phyloP scores from a whole-genome alignment of 2,113 vertebrate genomes.

The human (Homo sapiens) region DNA sequence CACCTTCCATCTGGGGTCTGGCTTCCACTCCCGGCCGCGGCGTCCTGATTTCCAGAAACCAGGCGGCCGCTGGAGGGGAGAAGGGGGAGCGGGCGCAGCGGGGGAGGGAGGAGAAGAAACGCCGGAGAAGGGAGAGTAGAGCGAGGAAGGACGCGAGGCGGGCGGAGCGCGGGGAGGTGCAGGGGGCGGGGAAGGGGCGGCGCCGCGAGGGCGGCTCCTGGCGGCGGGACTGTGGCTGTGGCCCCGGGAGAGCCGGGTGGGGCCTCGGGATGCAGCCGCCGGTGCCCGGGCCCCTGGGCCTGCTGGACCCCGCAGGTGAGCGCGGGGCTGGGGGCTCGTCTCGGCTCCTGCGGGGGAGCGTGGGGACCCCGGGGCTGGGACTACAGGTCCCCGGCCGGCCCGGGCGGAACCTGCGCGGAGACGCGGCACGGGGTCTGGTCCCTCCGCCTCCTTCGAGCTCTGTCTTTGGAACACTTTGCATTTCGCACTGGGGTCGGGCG shows the following conservation, averaged over 20 bases:
- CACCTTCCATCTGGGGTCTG: background rate
- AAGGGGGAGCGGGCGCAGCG: background rate
- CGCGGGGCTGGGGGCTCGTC: background rate
- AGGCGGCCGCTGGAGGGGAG: background rate
- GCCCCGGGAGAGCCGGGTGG: background rate
- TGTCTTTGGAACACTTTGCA: fast-evolving
- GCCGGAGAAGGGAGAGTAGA: fast-evolving
- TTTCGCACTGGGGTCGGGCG: no score
- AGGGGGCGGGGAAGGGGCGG: background rate
- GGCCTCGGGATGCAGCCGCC: slow-evolving; percentile 41
- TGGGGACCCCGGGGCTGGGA: background rate
- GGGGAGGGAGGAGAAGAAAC: fast-evolving
- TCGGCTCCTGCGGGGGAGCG: background rate
- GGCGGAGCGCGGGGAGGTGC: no score
- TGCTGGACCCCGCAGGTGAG: slow-evolving; percentile 82
- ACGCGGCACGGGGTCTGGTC: background rate
- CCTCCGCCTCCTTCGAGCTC: background rate
- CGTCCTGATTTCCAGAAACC: background rate
- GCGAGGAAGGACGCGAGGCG: fast-evolving
- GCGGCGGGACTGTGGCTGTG: no score
- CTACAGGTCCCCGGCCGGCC: no score
- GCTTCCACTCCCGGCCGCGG: no score
- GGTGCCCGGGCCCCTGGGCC: slow-evolving; percentile 59
- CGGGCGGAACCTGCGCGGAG: no score
- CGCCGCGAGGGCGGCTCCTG: background rate